These are phyloP conservation scores for Echeneis naucrates DNA, from an alignment of 2,797 vertebrate genomes.

Conservation along the genomic window DNA sequence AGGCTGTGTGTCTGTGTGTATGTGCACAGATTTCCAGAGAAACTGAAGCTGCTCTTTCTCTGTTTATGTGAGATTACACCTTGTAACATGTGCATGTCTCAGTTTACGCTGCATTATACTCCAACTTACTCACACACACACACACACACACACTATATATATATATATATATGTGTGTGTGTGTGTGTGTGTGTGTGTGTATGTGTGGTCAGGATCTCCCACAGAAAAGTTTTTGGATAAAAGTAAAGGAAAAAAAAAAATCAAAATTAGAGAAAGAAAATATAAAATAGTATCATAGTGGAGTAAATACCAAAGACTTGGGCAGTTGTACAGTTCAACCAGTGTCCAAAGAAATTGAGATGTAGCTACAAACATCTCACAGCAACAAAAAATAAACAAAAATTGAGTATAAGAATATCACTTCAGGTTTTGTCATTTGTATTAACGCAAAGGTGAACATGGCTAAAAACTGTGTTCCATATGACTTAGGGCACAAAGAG, in stretches of 20 bases:
- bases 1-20: constrained; percentile 24
- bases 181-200: background rate
- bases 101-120: constrained; percentile 21
- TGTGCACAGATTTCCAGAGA: constrained; percentile 11
- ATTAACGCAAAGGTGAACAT: constrained; percentile 1
- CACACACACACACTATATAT: too few species aligned
- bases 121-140: too few species aligned
- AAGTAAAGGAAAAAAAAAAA: too few species aligned
- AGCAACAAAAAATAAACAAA: background rate
- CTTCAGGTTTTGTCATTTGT: background rate
- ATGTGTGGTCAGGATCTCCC: too few species aligned
- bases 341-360: background rate
- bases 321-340: background rate
- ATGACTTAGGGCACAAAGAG: background rate
- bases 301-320: background rate
- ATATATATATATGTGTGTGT: background rate
- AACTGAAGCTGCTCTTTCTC: background rate
- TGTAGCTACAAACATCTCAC: background rate
- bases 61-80: background rate
- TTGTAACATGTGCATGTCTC: constrained; percentile 3
- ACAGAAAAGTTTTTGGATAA: constrained; percentile 1
- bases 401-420: background rate
- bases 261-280: constrained; percentile 7
- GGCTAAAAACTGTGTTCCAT: background rate
- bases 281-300: constrained; percentile 1